Percentiles rank a stretch among this genome's conserved stretches.
Conservation (phyloP, 2,113 vertebrate genomes). For the Elephas maximus region DNA sequence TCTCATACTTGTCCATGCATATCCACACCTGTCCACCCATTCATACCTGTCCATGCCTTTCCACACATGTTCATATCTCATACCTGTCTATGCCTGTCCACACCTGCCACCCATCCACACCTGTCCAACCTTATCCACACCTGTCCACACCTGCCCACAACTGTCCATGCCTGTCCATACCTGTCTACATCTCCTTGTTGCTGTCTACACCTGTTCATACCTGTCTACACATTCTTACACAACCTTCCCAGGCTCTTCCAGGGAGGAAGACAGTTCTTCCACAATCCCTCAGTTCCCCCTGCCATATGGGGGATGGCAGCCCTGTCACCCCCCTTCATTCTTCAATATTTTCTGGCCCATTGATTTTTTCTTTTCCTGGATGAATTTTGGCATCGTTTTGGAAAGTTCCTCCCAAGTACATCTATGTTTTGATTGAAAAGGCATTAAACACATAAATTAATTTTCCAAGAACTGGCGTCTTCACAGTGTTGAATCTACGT, state of each 20-base stretch:
- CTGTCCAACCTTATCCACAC: too few species aligned
- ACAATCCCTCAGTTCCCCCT: too few species aligned
- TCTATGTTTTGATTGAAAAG: not conserved
- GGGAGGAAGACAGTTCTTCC: too few species aligned
- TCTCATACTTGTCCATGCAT: not conserved
- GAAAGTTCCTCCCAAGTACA: not conserved
- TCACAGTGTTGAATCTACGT: fast-evolving
- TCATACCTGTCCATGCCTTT: not conserved
- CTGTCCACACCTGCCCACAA: not conserved
- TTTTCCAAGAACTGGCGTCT: not conserved
- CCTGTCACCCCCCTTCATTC: not conserved
- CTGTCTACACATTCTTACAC: too few species aligned
- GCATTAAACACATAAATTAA: not conserved
- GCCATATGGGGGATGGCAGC: not conserved
- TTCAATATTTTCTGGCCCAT: not conserved
- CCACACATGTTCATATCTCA: not conserved
- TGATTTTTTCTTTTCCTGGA: not conserved
- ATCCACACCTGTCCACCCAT: too few species aligned
- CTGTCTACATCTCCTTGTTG: too few species aligned
- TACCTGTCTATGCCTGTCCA: not conserved
- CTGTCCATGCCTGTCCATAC: not conserved
- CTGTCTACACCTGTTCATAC: not conserved
- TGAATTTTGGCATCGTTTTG: not conserved
- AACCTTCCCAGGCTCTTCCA: not conserved
- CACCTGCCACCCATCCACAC: not conserved